Percentiles rank a stretch among this genome's conserved stretches.
phyloP scores from a whole-genome alignment of 2,113 vertebrate genomes.

The Thunnus maccoyii region DNA sequence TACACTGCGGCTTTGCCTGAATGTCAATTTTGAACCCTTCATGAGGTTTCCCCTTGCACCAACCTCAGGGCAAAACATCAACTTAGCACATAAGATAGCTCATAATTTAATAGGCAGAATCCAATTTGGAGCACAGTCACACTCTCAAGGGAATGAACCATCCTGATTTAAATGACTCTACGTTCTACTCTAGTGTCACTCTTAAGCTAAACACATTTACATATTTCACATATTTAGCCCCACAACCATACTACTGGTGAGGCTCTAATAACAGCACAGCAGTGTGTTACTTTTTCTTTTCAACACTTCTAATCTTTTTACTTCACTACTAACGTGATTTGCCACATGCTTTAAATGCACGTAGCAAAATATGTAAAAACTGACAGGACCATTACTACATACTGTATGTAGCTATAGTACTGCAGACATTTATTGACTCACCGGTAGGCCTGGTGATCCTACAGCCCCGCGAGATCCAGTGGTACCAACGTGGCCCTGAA shows the following conservation, averaged over 20 bases:
- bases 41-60: too few relatives aligned
- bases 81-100: not conserved
- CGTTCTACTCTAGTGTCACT: not conserved
- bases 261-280: too few relatives aligned
- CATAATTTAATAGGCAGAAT: not conserved
- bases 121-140: not conserved
- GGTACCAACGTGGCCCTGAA: constrained; percentile 90
- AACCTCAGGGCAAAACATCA: too few relatives aligned
- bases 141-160: too few relatives aligned
- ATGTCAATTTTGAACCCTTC: not conserved
- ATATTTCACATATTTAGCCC: not conserved
- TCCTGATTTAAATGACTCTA: not conserved
- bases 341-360: too few relatives aligned
- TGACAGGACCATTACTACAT: not conserved
- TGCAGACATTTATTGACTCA: constrained; percentile 79
- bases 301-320: too few relatives aligned
- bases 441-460: constrained; percentile 94
- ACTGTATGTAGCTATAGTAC: not conserved
- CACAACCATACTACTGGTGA: not conserved
- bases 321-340: too few relatives aligned
- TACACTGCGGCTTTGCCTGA: not conserved
- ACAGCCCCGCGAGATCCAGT: constrained; percentile 89
- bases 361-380: not conserved
- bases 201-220: too few relatives aligned
- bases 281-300: too few relatives aligned